phyloP scores from a whole-genome alignment of 2,888 invertebrate species.

The Euphydryas editha region DNA sequence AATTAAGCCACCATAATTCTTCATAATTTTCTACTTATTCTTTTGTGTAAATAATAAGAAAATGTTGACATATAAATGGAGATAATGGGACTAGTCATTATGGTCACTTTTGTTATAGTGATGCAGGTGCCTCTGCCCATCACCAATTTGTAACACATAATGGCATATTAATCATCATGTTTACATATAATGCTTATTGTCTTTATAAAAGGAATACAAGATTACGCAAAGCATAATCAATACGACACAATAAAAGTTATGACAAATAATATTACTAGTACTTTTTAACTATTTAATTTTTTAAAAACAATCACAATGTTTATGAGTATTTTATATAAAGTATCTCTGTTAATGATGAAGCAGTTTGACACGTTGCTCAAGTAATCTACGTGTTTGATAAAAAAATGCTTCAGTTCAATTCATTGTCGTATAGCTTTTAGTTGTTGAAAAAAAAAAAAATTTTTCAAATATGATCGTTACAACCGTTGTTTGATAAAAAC shows the following conservation, averaged over 20 bases:
- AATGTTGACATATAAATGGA: constrained; percentile 21
- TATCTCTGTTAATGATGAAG: not conserved
- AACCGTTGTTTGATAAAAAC: too few relatives aligned
- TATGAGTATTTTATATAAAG: not conserved
- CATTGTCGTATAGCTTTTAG: too few relatives aligned
- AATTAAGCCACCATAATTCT: constrained; percentile 4
- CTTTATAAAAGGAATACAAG: constrained; percentile 30
- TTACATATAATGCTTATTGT: constrained; percentile 48
- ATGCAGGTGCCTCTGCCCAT: constrained; percentile 29
- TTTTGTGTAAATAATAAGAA: constrained; percentile 18
- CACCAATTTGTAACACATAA: constrained; percentile 19
- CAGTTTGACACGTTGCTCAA: too few relatives aligned
- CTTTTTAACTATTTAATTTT: not conserved
- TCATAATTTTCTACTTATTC: constrained; percentile 17
- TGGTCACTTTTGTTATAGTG: constrained; percentile 29
- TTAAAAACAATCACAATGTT: not conserved
- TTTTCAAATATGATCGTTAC: too few relatives aligned
- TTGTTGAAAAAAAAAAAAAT: too few relatives aligned
- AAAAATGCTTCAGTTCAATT: too few relatives aligned
- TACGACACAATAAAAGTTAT: constrained; percentile 3
- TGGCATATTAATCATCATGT: constrained; percentile 23
- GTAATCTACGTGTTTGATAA: too few relatives aligned
- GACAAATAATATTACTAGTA: not conserved
- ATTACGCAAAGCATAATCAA: not conserved
- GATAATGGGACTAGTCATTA: constrained; percentile 30